Percentiles rank a stretch among this genome's conserved stretches.
Conservation (phyloP, 1,140 invertebrate genomes). For the Magallana ariakensis region DNA sequence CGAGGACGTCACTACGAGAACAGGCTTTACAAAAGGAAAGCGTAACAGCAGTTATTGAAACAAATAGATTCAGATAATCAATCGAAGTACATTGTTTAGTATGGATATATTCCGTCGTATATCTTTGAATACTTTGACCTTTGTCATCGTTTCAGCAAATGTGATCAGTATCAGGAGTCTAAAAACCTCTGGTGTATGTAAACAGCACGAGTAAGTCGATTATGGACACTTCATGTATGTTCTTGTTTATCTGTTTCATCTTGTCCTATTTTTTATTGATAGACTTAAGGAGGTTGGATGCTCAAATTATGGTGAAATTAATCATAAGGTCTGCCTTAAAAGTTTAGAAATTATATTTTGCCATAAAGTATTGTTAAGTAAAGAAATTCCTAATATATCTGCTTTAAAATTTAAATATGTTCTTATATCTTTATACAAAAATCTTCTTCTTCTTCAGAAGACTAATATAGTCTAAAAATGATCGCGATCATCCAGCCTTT, state of each 20-base stretch:
- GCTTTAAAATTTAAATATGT: no score
- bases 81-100: no score
- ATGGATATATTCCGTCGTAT: not conserved
- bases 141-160: not conserved
- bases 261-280: no score
- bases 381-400: no score
- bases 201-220: not conserved
- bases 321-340: not conserved
- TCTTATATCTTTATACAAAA: no score
- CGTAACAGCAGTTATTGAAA: not conserved
- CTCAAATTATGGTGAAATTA: not conserved
- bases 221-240: not conserved
- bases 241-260: no score
- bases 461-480: no score
- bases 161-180: not conserved
- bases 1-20: not conserved
- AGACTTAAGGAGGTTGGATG: no score
- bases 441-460: no score
- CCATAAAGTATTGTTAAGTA: no score
- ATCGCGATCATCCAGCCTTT: not conserved
- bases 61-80: no score
- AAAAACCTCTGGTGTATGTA: not conserved
- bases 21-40: not conserved
- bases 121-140: not conserved
- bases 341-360: not conserved